phyloP scores from a whole-genome alignment of 1,140 invertebrate genomes.

The Ceratosolen solmsi region DNA sequence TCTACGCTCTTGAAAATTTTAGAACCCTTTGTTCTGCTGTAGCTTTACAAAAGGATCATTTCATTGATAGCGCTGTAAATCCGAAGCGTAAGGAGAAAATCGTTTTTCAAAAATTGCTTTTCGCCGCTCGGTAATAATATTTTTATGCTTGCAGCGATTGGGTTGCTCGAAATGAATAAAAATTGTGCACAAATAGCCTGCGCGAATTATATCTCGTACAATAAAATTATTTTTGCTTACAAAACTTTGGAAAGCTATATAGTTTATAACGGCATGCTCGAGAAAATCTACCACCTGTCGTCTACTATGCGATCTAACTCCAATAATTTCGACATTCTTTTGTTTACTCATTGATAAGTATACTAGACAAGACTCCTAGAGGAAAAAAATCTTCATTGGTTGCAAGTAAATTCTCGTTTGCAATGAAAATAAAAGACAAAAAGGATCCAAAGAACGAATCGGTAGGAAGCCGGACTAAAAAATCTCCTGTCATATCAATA shows the following conservation, averaged over 20 bases:
- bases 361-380: too few relatives aligned
- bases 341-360: too few relatives aligned
- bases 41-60: not conserved
- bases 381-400: too few relatives aligned
- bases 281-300: too few relatives aligned
- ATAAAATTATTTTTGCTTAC: not conserved
- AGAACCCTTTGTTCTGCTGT: constrained; percentile 27
- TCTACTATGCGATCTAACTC: too few relatives aligned
- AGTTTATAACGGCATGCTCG: too few relatives aligned
- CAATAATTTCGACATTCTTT: too few relatives aligned
- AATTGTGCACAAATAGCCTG: not conserved
- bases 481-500: too few relatives aligned
- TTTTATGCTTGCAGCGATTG: constrained; percentile 15
- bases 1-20: constrained; percentile 18
- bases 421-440: too few relatives aligned
- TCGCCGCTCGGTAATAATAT: constrained; percentile 7
- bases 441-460: too few relatives aligned
- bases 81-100: constrained; percentile 37
- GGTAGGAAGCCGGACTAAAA: too few relatives aligned
- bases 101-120: constrained; percentile 43
- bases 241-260: not conserved
- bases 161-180: constrained; percentile 3
- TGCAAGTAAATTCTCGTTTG: too few relatives aligned
- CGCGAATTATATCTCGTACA: not conserved
- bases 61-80: constrained; percentile 24